Conservation (phyloP, 1,140 invertebrate species). For the Plodia interpunctella region DNA sequence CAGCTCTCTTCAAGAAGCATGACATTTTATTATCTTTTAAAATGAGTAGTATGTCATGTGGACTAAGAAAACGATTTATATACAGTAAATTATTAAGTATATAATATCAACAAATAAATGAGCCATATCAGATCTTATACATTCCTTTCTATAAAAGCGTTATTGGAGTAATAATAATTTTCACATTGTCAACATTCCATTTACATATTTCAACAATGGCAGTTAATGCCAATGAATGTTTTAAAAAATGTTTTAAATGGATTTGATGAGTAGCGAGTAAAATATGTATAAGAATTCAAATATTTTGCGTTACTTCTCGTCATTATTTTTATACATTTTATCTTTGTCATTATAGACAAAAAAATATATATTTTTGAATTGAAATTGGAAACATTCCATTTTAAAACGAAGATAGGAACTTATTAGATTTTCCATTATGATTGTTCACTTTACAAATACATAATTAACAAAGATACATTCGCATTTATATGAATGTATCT, state of each 20-base stretch:
- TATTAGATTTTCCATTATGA: too few species aligned
- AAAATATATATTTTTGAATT: not conserved
- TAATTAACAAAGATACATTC: too few species aligned
- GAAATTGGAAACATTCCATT: not conserved
- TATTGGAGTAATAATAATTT: not conserved
- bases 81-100: not conserved
- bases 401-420: not conserved
- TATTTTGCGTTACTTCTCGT: not conserved
- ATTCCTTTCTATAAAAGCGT: not conserved
- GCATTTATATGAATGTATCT: too few species aligned
- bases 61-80: not conserved
- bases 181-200: not conserved
- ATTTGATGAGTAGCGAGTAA: not conserved
- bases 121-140: not conserved
- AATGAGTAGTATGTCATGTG: not conserved
- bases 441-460: too few species aligned
- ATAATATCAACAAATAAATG: too few species aligned
- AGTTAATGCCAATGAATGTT: not conserved
- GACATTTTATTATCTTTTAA: not conserved
- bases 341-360: not conserved
- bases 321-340: not conserved
- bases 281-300: not conserved
- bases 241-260: not conserved
- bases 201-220: not conserved
- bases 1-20: not conserved